These are phyloP conservation scores for Lithophane leautieri DNA, from an alignment of 2,888 invertebrate species.

Conservation along the genomic window DNA sequence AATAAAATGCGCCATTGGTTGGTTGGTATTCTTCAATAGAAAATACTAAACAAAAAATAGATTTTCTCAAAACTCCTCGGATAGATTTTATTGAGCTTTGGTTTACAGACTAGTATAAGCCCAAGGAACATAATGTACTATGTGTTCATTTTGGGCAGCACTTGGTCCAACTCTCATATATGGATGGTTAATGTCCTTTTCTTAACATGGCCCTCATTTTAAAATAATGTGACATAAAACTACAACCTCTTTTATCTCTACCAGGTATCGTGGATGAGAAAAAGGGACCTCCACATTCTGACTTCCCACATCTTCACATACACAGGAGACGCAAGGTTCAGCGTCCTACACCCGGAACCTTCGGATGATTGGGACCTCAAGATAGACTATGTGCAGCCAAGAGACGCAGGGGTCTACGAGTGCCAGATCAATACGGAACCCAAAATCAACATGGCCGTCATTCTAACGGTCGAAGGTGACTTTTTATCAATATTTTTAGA, in stretches of 20 bases:
- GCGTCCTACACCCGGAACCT: constrained; percentile 95
- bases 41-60: too few relatives aligned
- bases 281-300: constrained; percentile 95
- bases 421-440: constrained; percentile 97
- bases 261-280: constrained; percentile 96
- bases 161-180: too few relatives aligned
- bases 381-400: constrained; percentile 95
- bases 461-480: constrained; percentile 95
- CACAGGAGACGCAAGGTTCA: constrained; percentile 96
- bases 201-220: not conserved
- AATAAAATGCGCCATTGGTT: too few relatives aligned
- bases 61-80: too few relatives aligned
- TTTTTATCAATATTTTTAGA: constrained; percentile 26
- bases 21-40: too few relatives aligned
- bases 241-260: not conserved
- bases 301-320: constrained; percentile 95
- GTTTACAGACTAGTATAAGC: too few relatives aligned
- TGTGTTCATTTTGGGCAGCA: too few relatives aligned
- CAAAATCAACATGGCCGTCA: constrained; percentile 96
- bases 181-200: too few relatives aligned
- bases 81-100: too few relatives aligned
- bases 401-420: constrained; percentile 96
- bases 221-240: not conserved
- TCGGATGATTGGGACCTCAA: constrained; percentile 97
- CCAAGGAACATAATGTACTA: too few relatives aligned